Percentiles rank a stretch among this genome's conserved stretches.
phyloP scores from a whole-genome alignment of 2,113 vertebrate species.

The Macaca fascicularis region DNA sequence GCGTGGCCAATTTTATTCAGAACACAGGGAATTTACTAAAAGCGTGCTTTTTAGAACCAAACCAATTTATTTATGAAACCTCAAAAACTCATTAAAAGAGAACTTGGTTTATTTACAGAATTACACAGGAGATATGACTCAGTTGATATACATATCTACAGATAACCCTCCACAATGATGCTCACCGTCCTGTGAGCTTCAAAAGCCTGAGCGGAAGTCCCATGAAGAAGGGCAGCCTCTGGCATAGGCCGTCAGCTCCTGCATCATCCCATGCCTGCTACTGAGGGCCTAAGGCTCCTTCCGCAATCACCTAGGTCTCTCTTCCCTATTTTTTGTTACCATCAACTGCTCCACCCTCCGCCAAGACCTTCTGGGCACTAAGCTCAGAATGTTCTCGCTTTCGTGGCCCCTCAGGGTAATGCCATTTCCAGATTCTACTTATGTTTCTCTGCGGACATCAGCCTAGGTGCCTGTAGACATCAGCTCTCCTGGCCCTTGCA shows the following conservation, averaged over 20 bases:
- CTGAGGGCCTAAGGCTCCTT: background rate
- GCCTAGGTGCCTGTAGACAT: background rate
- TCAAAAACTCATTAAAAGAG: background rate
- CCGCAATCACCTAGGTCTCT: too few relatives aligned
- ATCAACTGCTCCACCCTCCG: background rate
- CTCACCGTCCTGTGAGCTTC: background rate
- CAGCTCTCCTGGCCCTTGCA: background rate
- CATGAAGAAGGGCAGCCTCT: background rate
- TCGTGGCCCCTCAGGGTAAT: background rate
- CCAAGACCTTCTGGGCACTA: background rate
- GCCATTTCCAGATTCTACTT: background rate
- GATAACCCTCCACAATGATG: background rate
- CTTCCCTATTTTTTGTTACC: background rate
- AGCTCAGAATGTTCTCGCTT: background rate
- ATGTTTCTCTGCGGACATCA: background rate
- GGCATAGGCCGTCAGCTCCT: background rate
- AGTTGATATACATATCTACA: background rate
- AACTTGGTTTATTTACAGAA: conserved; percentile 35
- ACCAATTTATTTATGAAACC: background rate
- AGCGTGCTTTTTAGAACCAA: conserved; percentile 6
- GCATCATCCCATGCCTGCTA: background rate
- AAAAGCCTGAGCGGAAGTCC: background rate
- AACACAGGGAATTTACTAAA: background rate
- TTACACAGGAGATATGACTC: background rate
- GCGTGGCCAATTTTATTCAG: background rate